These are phyloP conservation scores for Hyles vespertilio DNA, from an alignment of 1,140 invertebrate genomes.

Conservation along the genomic window DNA sequence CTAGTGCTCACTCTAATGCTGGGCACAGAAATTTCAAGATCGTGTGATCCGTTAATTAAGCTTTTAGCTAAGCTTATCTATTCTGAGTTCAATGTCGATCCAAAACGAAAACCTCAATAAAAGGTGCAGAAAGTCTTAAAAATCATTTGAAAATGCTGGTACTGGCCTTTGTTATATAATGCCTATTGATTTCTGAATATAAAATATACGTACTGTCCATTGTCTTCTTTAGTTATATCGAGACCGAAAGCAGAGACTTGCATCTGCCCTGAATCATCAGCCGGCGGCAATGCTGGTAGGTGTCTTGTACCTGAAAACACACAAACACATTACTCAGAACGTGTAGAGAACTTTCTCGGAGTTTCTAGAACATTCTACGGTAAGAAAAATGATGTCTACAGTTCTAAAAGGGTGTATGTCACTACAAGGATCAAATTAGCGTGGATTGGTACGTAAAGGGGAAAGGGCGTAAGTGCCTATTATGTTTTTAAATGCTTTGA, in stretches of 20 bases:
- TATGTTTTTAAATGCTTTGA: too few relatives aligned
- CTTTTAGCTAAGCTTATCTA: too few relatives aligned
- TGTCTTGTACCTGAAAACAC: slow-evolving; percentile 71
- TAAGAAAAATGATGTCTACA: background rate
- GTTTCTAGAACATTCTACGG: background rate
- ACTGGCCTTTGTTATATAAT: too few relatives aligned
- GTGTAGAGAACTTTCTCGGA: background rate
- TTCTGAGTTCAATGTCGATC: too few relatives aligned
- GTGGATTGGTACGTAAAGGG: background rate
- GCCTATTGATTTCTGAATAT: too few relatives aligned
- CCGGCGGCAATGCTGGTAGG: slow-evolving; percentile 83
- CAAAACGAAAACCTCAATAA: too few relatives aligned
- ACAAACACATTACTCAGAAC: background rate
- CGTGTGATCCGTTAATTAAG: too few relatives aligned
- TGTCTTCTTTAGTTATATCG: slow-evolving; percentile 88
- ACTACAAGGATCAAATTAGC: background rate
- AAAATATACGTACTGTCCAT: slow-evolving; percentile 78
- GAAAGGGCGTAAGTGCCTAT: too few relatives aligned
- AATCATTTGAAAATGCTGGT: too few relatives aligned
- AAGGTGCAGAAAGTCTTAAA: too few relatives aligned
- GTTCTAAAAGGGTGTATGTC: background rate
- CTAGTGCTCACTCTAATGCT: too few relatives aligned
- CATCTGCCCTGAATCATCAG: slow-evolving; percentile 77
- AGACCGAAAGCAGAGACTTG: slow-evolving; percentile 81
- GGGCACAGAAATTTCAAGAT: too few relatives aligned